Evolutionary conservation across 1,140 invertebrate genomes (phyloP), one percentile per base, ranked within the genome.

Genomic region (Aphidius ervi): DNA sequence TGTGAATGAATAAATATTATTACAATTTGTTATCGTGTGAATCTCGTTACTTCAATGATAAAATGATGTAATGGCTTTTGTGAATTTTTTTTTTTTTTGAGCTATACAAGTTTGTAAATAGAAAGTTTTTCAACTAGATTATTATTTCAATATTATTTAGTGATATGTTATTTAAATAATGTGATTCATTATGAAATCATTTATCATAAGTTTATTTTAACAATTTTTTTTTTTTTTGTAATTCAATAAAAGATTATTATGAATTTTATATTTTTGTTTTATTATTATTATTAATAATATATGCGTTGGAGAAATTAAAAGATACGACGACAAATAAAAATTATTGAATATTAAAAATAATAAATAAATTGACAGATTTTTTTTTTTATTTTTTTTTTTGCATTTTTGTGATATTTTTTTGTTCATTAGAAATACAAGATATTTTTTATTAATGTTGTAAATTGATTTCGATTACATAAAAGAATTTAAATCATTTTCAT

Each of bases 61-160:
- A 54, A 60, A 58, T 54, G 58, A 46, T 49, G 40, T 6, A 58
- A 40, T n/a, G 10, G 9, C 52, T 54, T 53, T 41, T 41, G 40
- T 54, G 40, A 5, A 52, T 9, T 8, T 20, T 9, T 45, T 56
- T 23, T 56, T 16, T 9, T 45, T 56, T 23, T 56, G 0, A 52
- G 41, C 23, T 39, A 52, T 59, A 42, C 52, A 39, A 60, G 52
- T 46, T 16, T 60, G 59, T 60, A 60, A 41, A 60, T 60, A 60
- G 59, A 47, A 60, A 46, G 52, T 55, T 45, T 41, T 53, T 43
- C 40, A 23, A 23, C 43, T 31, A 40, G 45, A 31, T 46, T 23
- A 55, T 48, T 6, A 55, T 20, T 46, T 39, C 40, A 40, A 47
- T 47, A 37, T 59, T 53, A 31, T 31, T 31, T 3, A 31, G 23